Conservation (phyloP, 2,888 invertebrate genomes). For the Lithophane leautieri region DNA sequence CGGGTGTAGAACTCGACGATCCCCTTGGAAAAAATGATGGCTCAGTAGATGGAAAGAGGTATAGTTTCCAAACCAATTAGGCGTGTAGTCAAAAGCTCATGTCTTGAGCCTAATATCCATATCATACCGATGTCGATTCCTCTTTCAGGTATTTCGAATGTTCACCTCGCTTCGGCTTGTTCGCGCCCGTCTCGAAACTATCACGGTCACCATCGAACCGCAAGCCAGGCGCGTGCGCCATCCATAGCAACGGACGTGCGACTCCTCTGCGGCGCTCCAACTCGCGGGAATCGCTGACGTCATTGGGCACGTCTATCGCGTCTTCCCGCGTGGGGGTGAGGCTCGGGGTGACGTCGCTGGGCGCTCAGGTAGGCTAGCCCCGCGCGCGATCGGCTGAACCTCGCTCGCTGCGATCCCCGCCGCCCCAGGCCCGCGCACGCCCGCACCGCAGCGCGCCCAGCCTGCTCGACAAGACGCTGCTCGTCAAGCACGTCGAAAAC, state of each 20-base stretch:
- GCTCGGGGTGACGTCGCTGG: constrained; percentile 93
- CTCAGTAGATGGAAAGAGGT: constrained; percentile 97
- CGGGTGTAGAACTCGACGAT: constrained; percentile 98
- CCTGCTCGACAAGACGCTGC: constrained; percentile 85
- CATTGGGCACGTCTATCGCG: constrained; percentile 91
- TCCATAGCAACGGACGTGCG: constrained; percentile 92
- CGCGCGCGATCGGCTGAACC: constrained; percentile 89
- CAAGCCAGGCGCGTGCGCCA: constrained; percentile 91
- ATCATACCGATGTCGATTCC: constrained; percentile 43
- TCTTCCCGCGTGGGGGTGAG: constrained; percentile 92
- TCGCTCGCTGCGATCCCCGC: constrained; percentile 75
- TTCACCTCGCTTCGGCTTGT: constrained; percentile 96
- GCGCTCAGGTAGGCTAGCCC: constrained; percentile 92
- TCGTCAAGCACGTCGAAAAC: constrained; percentile 84
- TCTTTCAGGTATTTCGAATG: constrained; percentile 97
- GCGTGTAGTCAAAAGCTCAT: neutral
- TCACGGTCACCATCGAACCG: constrained; percentile 95
- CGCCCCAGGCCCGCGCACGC: constrained; percentile 74
- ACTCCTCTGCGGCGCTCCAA: constrained; percentile 92
- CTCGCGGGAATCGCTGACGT: constrained; percentile 96
- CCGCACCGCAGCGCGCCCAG: constrained; percentile 83
- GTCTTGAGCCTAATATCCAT: constrained; percentile 4
- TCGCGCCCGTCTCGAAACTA: constrained; percentile 97
- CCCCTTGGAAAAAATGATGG: constrained; percentile 99
- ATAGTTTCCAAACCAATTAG: constrained; percentile 44